Percentiles rank a stretch among this genome's conserved stretches.
Conservation (phyloP, 2,113 vertebrate genomes). For the Hemichromis elongatus region DNA sequence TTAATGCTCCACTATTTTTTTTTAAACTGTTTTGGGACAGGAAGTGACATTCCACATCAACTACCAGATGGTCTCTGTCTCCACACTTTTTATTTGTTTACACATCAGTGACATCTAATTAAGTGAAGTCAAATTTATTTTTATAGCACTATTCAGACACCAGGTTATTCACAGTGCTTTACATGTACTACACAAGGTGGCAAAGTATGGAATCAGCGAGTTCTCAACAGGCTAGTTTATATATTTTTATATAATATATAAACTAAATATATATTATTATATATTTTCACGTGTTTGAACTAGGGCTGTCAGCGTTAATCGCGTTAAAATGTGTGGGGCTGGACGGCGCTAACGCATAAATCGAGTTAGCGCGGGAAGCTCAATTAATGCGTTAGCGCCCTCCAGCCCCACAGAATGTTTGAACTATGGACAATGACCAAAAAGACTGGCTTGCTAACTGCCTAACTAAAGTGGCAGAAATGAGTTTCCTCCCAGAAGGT, state of each 20-base stretch:
- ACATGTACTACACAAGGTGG: background rate
- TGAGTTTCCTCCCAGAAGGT: background rate
- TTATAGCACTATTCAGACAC: background rate
- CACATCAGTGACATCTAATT: background rate
- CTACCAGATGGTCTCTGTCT: background rate
- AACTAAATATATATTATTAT: too few species aligned
- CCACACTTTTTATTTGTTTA: background rate
- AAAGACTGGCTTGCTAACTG: background rate
- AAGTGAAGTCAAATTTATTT: background rate
- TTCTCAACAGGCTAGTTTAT: background rate
- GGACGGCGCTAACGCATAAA: too few species aligned
- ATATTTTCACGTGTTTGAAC: too few species aligned
- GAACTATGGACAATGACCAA: background rate
- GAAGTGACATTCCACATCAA: rapidly evolving
- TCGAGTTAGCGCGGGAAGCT: too few species aligned
- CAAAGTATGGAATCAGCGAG: background rate
- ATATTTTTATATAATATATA: too few species aligned
- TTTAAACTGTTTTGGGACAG: background rate
- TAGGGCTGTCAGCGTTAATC: too few species aligned
- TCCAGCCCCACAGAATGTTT: too few species aligned
- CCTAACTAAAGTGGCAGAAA: background rate
- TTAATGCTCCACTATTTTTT: background rate
- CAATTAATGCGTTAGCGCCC: too few species aligned
- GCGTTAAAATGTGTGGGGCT: too few species aligned
- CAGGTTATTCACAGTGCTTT: background rate